Conservation (phyloP, 2,888 invertebrate species). For the Xiphydria camelus region DNA sequence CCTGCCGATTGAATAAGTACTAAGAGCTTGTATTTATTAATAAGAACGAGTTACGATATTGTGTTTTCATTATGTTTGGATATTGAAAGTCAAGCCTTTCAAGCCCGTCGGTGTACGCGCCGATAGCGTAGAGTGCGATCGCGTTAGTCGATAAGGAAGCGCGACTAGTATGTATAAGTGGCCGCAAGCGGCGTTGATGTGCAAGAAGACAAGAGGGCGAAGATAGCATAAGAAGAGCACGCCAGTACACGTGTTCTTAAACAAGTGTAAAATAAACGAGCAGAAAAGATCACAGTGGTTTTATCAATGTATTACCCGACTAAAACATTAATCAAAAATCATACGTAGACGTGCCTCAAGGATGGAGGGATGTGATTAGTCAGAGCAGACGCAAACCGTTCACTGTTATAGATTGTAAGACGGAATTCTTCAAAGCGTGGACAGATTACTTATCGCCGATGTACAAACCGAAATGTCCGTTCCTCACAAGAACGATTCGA, state of each 20-base stretch:
- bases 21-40: neutral
- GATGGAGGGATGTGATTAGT: too few relatives aligned
- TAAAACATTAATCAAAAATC: too few relatives aligned
- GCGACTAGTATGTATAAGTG: neutral
- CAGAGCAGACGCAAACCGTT: too few relatives aligned
- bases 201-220: neutral
- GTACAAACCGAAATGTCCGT: too few relatives aligned
- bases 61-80: neutral
- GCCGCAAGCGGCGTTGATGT: neutral
- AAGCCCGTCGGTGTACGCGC: neutral
- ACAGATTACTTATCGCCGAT: too few relatives aligned
- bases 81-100: neutral
- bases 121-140: neutral
- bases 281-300: neutral
- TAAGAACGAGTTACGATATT: neutral
- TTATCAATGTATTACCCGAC: neutral
- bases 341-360: too few relatives aligned
- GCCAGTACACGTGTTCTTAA: neutral
- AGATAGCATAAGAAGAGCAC: neutral
- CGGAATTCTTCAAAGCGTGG: too few relatives aligned
- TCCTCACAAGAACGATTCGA: too few relatives aligned
- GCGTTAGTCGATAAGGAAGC: too few relatives aligned
- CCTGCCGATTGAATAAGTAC: constrained; percentile 23
- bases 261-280: neutral
- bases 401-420: too few relatives aligned